A percentile compares a stretch with the other conserved stretches of the same genome.
Evolutionary conservation across 1,140 invertebrate species (phyloP).

Genomic region (Aleiodes sp.): DNA sequence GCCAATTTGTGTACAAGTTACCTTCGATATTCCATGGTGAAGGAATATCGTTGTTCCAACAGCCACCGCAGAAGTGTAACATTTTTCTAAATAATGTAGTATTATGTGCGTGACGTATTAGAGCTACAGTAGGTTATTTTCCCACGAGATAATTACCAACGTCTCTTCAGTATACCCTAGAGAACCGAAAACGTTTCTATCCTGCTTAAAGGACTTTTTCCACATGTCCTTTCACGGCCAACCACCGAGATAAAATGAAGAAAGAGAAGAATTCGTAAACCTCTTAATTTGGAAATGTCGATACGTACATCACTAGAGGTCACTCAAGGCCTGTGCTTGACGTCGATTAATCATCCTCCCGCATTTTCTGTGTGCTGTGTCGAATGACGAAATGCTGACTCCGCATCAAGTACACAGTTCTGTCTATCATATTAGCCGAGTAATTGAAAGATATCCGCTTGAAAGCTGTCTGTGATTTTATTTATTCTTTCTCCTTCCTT

Average conservation of each 20-base stretch:
- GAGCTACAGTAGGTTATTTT: constrained; percentile 3
- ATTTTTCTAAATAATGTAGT: neutral
- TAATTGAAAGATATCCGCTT: constrained; percentile 64
- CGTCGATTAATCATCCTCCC: constrained; percentile 13
- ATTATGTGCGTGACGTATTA: neutral
- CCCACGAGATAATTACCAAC: constrained; percentile 2
- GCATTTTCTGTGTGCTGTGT: constrained; percentile 15
- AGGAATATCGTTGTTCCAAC: neutral
- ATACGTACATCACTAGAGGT: neutral
- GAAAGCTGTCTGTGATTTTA: constrained; percentile 16
- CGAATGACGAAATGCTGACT: neutral
- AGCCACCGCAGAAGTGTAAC: neutral
- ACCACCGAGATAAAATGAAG: neutral
- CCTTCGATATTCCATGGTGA: constrained; percentile 13
- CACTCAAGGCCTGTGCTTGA: constrained; percentile 4
- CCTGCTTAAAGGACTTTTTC: neutral
- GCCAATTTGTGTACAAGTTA: constrained; percentile 37
- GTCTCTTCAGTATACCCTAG: neutral
- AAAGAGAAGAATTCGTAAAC: neutral
- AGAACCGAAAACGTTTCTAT: neutral
- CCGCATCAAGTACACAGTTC: neutral
- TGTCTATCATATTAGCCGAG: constrained; percentile 20
- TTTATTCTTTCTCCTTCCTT: neutral
- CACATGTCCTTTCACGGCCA: neutral
- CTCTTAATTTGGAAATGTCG: neutral